A percentile compares a stretch with the other conserved stretches of the same genome.
phyloP scores from a whole-genome alignment of 2,888 invertebrate genomes.

The Autographa gamma region DNA sequence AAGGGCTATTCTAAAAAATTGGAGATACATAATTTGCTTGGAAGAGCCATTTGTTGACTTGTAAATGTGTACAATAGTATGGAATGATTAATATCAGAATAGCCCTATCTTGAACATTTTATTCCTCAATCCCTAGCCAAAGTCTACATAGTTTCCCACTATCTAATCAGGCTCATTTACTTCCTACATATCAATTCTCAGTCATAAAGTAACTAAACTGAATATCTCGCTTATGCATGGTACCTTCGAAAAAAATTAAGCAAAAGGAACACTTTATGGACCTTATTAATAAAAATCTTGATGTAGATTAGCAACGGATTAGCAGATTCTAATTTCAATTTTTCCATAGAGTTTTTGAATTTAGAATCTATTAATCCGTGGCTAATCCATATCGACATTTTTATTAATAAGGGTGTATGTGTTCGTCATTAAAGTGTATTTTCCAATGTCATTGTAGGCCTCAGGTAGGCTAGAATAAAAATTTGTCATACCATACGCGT shows the following conservation, averaged over 20 bases:
- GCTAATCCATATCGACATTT: too few relatives aligned
- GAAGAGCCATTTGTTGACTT: background rate
- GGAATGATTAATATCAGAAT: background rate
- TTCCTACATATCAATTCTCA: background rate
- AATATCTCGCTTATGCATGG: too few relatives aligned
- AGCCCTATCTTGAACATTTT: background rate
- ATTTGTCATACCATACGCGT: background rate
- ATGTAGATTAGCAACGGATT: too few relatives aligned
- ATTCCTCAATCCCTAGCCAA: background rate
- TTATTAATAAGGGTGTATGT: too few relatives aligned
- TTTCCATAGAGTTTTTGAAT: too few relatives aligned
- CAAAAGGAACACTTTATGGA: background rate
- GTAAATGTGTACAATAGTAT: background rate
- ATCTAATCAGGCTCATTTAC: background rate
- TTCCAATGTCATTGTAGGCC: background rate
- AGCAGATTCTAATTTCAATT: too few relatives aligned
- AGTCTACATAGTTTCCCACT: background rate
- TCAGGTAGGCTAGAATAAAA: background rate
- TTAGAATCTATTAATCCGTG: too few relatives aligned
- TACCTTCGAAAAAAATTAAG: background rate
- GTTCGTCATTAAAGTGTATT: background rate
- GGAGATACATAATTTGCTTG: background rate
- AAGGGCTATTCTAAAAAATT: background rate
- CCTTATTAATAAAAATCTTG: too few relatives aligned
- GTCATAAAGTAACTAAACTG: background rate